A percentile compares a stretch with the other conserved stretches of the same genome.
These are phyloP conservation scores for Spinus olivaceus DNA, from an alignment of 2,797 vertebrate genomes.

Conservation along the genomic window DNA sequence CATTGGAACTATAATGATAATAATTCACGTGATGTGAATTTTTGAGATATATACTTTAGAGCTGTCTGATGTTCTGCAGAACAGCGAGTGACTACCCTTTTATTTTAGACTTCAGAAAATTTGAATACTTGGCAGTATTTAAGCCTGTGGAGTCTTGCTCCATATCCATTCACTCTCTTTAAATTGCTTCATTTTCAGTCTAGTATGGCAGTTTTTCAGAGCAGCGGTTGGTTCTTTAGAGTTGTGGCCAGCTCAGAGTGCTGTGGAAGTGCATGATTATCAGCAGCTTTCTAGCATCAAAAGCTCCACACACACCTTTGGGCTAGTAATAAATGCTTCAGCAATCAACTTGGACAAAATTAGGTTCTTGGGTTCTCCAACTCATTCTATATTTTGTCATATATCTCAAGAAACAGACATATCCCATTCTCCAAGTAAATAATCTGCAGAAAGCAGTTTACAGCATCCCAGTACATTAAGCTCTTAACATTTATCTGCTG, in stretches of 20 bases:
- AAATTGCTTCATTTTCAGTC: background rate
- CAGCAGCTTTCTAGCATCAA: background rate
- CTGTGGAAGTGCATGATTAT: background rate
- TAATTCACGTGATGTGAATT: background rate
- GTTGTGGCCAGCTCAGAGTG: background rate
- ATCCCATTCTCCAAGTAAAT: background rate
- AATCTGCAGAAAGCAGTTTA: background rate
- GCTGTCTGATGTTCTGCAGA: background rate
- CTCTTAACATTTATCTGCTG: background rate
- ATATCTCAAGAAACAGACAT: background rate
- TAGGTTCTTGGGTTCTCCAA: background rate
- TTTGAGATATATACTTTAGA: background rate
- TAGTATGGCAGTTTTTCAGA: background rate
- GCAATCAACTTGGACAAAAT: background rate
- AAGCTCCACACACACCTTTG: background rate
- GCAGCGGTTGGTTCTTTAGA: background rate
- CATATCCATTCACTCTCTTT: background rate
- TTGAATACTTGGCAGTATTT: background rate
- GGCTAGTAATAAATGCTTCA: background rate
- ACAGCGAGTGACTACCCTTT: background rate
- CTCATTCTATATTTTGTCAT: background rate
- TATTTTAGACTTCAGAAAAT: constrained; percentile 8
- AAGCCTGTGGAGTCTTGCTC: constrained; percentile 1
- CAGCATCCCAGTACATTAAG: background rate
- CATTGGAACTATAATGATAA: background rate